Evolutionary conservation across 2,113 vertebrate genomes (phyloP), one percentile per base, ranked within the genome.

Genomic region (human): DNA sequence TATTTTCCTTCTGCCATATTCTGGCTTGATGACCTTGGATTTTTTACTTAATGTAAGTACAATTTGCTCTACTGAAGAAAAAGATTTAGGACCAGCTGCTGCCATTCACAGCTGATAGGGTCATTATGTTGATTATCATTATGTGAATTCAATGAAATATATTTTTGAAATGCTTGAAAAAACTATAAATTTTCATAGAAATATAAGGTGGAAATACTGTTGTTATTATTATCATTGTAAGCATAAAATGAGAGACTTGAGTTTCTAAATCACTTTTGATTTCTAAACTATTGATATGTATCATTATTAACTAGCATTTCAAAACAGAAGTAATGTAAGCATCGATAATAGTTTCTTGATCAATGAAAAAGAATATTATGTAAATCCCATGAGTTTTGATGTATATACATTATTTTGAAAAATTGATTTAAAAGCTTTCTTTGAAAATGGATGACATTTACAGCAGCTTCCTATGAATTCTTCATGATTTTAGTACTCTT

Each of bases 401-500:
- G 94, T 88, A 20, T 55, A 75, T 72, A 78, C 68, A 75, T 82
- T 75, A 78, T 64, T 90, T 91, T 50, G 40, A 7, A 45, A 50
- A 89, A 76, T 76, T 89, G 79, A 95, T 94, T 97, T 18, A 96
- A 94, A 97, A 64, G 45, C 64, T 92, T 92, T 82, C 81, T 80
- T 93, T 94, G 50, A 93, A 93, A 80, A 43, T 89, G 11, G 45
- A n/a, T 96, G 90, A 79, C 59, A 83, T 93, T 96, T 93, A 20
- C 30, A 85, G 23, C 68, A 93, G 81, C 91, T 68, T 94, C 88
- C 89, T 61, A 86, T 94, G 80, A 96, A 97, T 97, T 95, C 94
- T 97, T 97, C 79, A 93, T 96, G 95, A 96, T 82, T 98, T 88
- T 64, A 38, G 23, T 66, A 40, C 40, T 95, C 3, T 0, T 66